Percentiles rank a stretch among this genome's conserved stretches.
phyloP scores from a whole-genome alignment of 2,113 vertebrate species.

The Nyctereutes procyonoides region DNA sequence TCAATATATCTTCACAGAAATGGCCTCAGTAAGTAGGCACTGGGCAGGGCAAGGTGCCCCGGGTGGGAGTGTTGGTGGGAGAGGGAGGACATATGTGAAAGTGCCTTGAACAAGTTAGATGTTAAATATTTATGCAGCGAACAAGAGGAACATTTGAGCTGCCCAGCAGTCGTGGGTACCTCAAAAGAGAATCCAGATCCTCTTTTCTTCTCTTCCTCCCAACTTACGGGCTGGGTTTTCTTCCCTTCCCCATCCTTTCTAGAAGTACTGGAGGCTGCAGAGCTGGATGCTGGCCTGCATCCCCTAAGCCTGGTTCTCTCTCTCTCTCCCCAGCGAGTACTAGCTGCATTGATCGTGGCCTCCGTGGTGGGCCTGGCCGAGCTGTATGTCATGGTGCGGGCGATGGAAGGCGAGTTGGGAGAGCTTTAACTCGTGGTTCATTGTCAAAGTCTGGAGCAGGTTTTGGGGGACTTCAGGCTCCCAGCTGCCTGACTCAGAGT shows the following conservation, averaged over 20 bases:
- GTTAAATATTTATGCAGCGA: not conserved
- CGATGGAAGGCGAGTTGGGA: constrained; percentile 95
- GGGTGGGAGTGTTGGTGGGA: not conserved
- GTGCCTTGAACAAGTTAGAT: not conserved
- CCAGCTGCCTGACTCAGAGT: constrained; percentile 39
- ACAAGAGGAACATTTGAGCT: not conserved
- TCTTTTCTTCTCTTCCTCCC: not conserved
- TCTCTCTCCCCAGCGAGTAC: constrained; percentile 87
- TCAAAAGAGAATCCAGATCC: not conserved
- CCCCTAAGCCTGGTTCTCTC: not conserved
- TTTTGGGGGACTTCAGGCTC: not conserved
- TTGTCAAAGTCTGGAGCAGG: constrained; percentile 28
- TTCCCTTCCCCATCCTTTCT: not conserved
- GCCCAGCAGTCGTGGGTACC: not conserved
- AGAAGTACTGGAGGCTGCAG: not conserved
- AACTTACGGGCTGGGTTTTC: not conserved
- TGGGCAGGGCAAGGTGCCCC: not conserved
- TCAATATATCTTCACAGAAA: constrained; percentile 95
- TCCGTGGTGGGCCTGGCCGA: constrained; percentile 97
- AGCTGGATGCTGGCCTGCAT: not conserved
- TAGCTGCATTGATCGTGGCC: constrained; percentile 94
- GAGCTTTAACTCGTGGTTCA: constrained; percentile 85
- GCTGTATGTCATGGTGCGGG: constrained; percentile 96
- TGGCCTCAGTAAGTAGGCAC: constrained; percentile 88
- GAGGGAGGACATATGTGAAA: not conserved